Evolutionary conservation across 53 echinoderm and acorn worm genomes (phyloP), one percentile per base, ranked within the genome.

Genomic region (Paelopatides confundens): DNA sequence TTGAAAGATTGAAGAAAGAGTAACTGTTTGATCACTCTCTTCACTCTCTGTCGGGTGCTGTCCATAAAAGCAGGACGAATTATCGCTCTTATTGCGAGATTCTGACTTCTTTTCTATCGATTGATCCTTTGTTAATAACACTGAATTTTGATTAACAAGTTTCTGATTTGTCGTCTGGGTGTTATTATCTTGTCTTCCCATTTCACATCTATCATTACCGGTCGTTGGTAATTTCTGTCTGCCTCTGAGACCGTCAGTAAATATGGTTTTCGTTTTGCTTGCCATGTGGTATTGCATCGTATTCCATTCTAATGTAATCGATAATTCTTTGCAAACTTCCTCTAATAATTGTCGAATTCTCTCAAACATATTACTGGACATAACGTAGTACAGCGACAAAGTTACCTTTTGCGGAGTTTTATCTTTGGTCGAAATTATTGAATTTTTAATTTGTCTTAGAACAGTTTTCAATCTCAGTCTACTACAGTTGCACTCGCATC

Each of bases 351-450:
- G 21, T 21, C 11, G 31, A 6, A 79, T 31, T 51, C 79, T 50
- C 35, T 28, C 29, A 48, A 79, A 79, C 79, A 79, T 79, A 3
- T 33, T 49, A 29, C 47, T 52, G 24, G 79, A 79, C 79, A 79
- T 79, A 17, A 79, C 79, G 33, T 79, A 79, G 31, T 79, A 79
- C 14, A 79, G 9, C 34, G 52, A 13, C 21, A 79, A 50, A 14
- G 54, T 79, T 52, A 79, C 30, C 8, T n/a, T 9, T 5, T 52
- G n/a, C 1, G 29, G 29, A 3, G 76, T 2, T 18, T 29, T 21
- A 13, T 13, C 79, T 52, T 53, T 31, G 26, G 14, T 8, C 2
- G 27, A 31, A 9, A 3, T 32, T 35, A 67, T 31, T 4, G 79
- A 15, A 32, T 79, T 31, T 14, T 28, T 49, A 24, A 79, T 52